Conservation (phyloP, 1,140 invertebrate genomes). For the Papilio xuthus region DNA sequence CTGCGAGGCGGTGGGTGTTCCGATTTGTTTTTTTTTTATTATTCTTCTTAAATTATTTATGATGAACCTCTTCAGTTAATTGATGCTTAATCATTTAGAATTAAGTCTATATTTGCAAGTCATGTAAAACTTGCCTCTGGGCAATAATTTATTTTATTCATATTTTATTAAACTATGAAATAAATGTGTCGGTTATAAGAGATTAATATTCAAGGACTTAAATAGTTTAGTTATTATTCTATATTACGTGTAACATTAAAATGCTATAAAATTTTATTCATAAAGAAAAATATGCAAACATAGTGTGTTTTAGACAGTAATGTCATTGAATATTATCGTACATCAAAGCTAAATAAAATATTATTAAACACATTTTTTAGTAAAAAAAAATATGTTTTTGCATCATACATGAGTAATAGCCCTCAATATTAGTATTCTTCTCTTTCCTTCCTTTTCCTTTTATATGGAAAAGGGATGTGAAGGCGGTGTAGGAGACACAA, state of each 20-base stretch:
- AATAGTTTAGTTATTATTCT: background rate
- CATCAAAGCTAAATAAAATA: background rate
- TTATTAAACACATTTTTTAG: too few relatives aligned
- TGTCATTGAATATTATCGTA: background rate
- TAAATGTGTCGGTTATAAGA: background rate
- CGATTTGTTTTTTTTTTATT: constrained; percentile 30
- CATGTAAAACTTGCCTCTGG: constrained; percentile 5
- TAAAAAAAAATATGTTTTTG: background rate
- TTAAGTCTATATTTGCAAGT: constrained; percentile 31
- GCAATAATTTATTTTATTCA: background rate
- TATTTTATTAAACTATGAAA: background rate
- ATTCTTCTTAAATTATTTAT: constrained; percentile 29
- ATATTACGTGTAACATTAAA: background rate
- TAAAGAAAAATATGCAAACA: background rate
- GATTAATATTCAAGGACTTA: background rate
- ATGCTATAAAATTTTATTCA: background rate
- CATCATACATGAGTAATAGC: too few relatives aligned
- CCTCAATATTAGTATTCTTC: too few relatives aligned
- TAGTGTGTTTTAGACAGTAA: background rate
- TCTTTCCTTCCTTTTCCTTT: too few relatives aligned
- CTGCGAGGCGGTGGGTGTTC: constrained; percentile 29
- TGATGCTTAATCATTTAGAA: constrained; percentile 28
- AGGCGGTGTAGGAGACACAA: too few relatives aligned
- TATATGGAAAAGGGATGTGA: too few relatives aligned
- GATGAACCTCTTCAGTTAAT: constrained; percentile 23